Conservation (phyloP, 2,113 vertebrate genomes). For the Dinomys branickii region DNA sequence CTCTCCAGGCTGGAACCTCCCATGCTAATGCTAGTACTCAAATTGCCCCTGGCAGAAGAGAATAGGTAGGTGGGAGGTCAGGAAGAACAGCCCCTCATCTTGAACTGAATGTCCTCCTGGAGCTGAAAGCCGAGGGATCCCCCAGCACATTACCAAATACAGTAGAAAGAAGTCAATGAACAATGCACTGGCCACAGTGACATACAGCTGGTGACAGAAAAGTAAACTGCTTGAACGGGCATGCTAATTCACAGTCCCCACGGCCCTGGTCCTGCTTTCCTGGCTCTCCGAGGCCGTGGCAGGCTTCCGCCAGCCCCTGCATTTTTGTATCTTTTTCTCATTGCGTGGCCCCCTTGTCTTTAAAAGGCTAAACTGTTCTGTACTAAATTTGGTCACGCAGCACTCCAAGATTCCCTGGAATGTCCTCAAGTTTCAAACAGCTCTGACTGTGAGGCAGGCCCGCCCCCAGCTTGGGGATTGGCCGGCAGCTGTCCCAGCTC, state of each 20-base stretch:
- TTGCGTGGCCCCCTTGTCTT: slow-evolving; percentile 91
- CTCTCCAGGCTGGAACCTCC: background rate
- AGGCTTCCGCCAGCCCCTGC: slow-evolving; percentile 73
- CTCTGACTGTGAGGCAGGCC: slow-evolving; percentile 85
- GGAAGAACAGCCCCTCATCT: background rate
- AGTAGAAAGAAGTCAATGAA: slow-evolving; percentile 29
- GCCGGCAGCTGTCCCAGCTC: slow-evolving; percentile 61
- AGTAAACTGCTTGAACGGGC: rapidly evolving
- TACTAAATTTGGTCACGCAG: slow-evolving; percentile 98
- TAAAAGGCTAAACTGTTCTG: slow-evolving; percentile 96
- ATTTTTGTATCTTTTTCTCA: slow-evolving; percentile 88
- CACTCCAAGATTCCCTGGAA: slow-evolving; percentile 96
- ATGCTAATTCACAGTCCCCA: rapidly evolving
- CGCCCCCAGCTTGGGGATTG: slow-evolving; percentile 84
- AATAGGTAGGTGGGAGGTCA: background rate
- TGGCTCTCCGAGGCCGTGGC: background rate
- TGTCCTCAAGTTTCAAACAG: slow-evolving; percentile 93
- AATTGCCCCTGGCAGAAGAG: background rate
- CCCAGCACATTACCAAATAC: background rate
- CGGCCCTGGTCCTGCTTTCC: background rate
- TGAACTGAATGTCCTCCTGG: background rate
- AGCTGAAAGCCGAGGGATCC: background rate
- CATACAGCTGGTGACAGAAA: background rate
- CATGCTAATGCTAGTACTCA: background rate
- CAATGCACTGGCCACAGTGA: background rate